Base-by-base conservation (phyloP, 2,888 invertebrate species). In the Sarcophaga carnaria region DNA sequence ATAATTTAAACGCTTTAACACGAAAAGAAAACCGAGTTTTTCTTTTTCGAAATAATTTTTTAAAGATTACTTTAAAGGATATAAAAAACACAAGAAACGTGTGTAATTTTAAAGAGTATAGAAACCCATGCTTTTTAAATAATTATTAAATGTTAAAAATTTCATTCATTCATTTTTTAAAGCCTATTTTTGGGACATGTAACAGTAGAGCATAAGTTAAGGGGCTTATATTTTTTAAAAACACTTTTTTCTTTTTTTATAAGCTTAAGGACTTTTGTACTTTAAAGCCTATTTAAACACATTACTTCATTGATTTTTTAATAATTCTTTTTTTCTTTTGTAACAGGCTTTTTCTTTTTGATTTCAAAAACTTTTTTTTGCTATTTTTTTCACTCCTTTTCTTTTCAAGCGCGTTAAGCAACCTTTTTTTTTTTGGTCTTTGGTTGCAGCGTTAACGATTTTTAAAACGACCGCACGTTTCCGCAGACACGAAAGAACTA, bases 401-500 rank as follows among this genome's bases (percentile, higher is more conserved):
- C 60, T 49, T 45, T 63, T 49, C 25, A 81, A 11, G 12, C 25
- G 60, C 79, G 64, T 59, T 72, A 20, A 49, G 37, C n/a, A 79
- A 66, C 67, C n/a, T 63, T 60, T 80, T 75, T 22, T 37, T 37
- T 10, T 37, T 37, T 37, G 37, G 37, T 6, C 37, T 37, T 37
- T 37, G 37, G 37, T 6, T 54, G 20, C 22, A 64, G 47, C 83
- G 79, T 62, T 71, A 22, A 20, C 54, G 62, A 62, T 71, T 80
- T 62, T 27, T 49, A 37, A 79, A 86, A 81, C 88, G 89, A 92
- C 92, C 91, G 91, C 89, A 91, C 91, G 89, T 89, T 89, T 89
- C 88, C 90, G 87, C 90, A 90, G 91, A 90, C 91, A 91, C 92
- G 91, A 91, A 89, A 90, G 88, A 89, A 92, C 92, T 92, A 87